Evolutionary conservation across 2,797 vertebrate genomes (phyloP), one percentile per base, ranked within the genome.

Genomic region (Lophius americanus): DNA sequence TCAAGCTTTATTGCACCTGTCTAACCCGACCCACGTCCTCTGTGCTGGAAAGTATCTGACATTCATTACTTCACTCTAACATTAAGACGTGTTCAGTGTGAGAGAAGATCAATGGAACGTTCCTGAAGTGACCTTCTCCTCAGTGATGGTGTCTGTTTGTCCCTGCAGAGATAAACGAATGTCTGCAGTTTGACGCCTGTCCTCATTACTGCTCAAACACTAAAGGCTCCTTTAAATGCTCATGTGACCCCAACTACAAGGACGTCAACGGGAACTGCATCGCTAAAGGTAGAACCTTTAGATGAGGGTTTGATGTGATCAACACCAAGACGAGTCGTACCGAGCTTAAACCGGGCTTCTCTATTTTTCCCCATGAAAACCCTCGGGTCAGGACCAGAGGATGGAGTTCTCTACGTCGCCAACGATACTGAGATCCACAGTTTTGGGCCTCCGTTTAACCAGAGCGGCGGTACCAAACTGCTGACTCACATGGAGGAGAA

Each of bases 381-480:
- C 85, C 81, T 75, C 79, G 91, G 89, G 88, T 85, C 95, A 99
- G 98, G 98, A 93, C 96, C 96, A 92, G 97, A 99, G 92, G 97
- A 99, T 91, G 95, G 97, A 93, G 95, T 98, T 93, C 96, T 99
- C 94, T 99, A 98, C 96, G 95, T 99, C 88, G 95, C 98, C 90
- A 99, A 99, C 94, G 97, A 99, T 88, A 99, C 97, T 93, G 97
- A 99, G 94, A 98, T 99, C 95, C 94, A 96, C 93, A 96, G 97
- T 95, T 98, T 98, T 95, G 94, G 96, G 94, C 96, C 98, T 95
- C 98, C 98, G 72, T 99, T 98, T 94, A 98, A 98, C 95, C 96
- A 97, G 94, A 99, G 96, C 93, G 94, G 92, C 33, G 95, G 93
- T 91, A 95, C 95, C 91, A 97, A 96, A 92, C 93, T 98, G 85